Conservation (phyloP, 2,113 vertebrate genomes). For the Dipodomys merriami region DNA sequence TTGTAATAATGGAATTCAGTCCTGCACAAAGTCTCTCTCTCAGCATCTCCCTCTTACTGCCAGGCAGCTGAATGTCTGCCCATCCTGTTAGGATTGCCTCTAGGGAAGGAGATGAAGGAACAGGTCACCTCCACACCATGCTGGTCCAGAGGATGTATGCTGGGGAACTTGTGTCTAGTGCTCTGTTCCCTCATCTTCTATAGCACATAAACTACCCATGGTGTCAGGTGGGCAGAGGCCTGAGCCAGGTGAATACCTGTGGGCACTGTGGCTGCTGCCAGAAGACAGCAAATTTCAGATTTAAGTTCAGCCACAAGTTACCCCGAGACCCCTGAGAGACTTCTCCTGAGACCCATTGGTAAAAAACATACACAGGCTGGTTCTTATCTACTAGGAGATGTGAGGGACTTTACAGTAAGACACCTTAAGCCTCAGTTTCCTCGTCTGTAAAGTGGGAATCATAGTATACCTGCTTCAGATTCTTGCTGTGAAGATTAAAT, state of each 20-base stretch:
- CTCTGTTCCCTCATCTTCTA: not conserved
- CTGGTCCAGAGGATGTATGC: not conserved
- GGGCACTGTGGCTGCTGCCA: not conserved
- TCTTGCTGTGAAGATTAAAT: not conserved
- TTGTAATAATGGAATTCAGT: not conserved
- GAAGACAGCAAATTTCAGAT: not conserved
- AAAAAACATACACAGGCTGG: not conserved
- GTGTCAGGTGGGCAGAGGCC: not conserved
- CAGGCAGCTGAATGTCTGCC: not conserved
- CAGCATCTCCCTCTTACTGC: not conserved
- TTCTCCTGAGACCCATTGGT: not conserved
- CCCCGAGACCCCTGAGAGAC: not conserved
- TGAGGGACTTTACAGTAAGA: not conserved
- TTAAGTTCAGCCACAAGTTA: not conserved
- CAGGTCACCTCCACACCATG: not conserved
- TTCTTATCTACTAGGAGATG: not conserved
- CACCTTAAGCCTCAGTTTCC: not conserved
- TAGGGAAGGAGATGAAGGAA: not conserved
- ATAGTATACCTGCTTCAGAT: not conserved
- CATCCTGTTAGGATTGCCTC: not conserved
- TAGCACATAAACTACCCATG: not conserved
- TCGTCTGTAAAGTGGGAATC: not conserved
- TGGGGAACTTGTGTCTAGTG: not conserved
- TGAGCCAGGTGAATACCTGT: accelerated
- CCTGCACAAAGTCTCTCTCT: not conserved